These are phyloP conservation scores for Ptiloglossa arizonensis DNA, from an alignment of 1,140 invertebrate genomes.

Conservation along the genomic window DNA sequence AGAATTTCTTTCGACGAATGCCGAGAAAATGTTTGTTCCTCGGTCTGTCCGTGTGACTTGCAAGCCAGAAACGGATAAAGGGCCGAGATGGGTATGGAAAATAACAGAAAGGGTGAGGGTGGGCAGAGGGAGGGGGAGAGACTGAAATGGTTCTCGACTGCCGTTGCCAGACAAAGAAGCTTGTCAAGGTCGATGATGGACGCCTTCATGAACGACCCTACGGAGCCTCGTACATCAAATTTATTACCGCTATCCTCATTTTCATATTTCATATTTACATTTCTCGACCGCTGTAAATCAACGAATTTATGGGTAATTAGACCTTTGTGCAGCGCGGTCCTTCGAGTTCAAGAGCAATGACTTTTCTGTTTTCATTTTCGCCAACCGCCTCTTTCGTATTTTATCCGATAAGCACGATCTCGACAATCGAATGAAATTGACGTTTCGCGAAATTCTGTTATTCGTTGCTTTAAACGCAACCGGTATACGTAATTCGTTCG, in stretches of 20 bases:
- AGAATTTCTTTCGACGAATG: no score
- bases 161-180: conserved; percentile 83
- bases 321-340: conserved; percentile 82
- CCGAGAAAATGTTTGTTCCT: not conserved
- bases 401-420: not conserved
- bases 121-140: conserved; percentile 18
- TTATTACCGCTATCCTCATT: conserved; percentile 90
- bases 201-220: conserved; percentile 88
- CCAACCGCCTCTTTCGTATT: not conserved
- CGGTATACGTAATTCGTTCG: no score
- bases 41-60: not conserved
- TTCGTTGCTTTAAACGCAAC: not conserved
- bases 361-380: not conserved
- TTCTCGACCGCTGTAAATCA: conserved; percentile 84
- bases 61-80: no score
- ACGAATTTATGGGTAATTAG: conserved; percentile 86
- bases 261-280: conserved; percentile 91
- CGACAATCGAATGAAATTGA: not conserved
- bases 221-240: conserved; percentile 88
- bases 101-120: not conserved
- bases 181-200: conserved; percentile 87
- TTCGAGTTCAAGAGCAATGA: conserved; percentile 49
- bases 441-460: not conserved
- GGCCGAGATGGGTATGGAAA: not conserved
- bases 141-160: conserved; percentile 73